Base-by-base conservation (phyloP, 1,140 invertebrate species). In the Gyrodactylus bullatarudis region DNA sequence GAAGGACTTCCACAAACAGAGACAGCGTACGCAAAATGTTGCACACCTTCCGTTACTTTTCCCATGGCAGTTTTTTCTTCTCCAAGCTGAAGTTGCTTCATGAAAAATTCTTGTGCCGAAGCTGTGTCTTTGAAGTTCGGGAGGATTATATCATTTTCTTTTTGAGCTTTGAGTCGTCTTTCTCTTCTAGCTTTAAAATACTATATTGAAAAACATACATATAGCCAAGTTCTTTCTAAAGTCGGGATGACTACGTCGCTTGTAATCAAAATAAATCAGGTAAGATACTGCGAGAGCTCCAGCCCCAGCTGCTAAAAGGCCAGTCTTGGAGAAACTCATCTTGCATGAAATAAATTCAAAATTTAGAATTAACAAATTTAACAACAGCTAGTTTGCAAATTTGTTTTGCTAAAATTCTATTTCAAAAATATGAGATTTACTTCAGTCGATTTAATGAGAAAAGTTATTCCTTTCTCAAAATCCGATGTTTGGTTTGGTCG, bases 231-330 rank as follows among this genome's bases (percentile, higher is more conserved):
- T 71, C 23, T 25, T 25, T 26, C 24, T 71, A 71, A 71, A 71
- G 24, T 71, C 70, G 2, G 70, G 70, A 71, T 71, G 70, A 71
- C 70, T 71, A 20, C 70, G 21, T 26, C 70, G 1, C 24, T 71
- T 71, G 20, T n/a, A 16, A n/a, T 71, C 70, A 24, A 71, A 71
- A 26, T 71, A 71, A 23, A 26, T 26, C 20, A n/a, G 24, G n/a
- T 71, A 71, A 1, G 23, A 24, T 25, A 71, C 20, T n/a, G 24
- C 22, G 2, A 24, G 21, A 8, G 24, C 23, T 1, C 70, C 70
- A 68, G 68, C 68, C 1, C 68, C 68, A 8, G 24, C 1, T 2
- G 70, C 70, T 23, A 71, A 21, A 25, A 71, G 21, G 20, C 24
- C 21, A 2, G 21, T 71, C 24, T 21, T 25, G 20, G 70, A 24